These are phyloP conservation scores for Syngnathus rostellatus DNA, from an alignment of 2,797 vertebrate genomes.

Conservation along the genomic window DNA sequence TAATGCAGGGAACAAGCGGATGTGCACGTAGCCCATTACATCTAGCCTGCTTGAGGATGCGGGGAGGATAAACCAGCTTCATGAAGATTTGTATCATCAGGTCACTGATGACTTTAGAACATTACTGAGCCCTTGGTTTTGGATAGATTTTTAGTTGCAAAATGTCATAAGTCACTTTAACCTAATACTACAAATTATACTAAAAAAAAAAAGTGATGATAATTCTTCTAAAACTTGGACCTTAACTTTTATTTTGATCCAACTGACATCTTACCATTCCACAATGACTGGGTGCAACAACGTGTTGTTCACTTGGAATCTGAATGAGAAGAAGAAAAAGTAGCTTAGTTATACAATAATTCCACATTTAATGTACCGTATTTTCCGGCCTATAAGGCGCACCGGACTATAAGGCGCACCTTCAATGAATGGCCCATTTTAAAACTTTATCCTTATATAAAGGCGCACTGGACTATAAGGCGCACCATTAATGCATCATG, in stretches of 20 bases:
- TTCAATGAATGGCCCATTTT: no score
- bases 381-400: no score
- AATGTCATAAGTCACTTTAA: neutral
- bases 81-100: constrained; percentile 8
- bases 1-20: constrained; percentile 52
- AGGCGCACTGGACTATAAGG: no score
- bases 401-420: no score
- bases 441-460: no score
- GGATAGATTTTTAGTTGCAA: neutral
- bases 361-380: neutral
- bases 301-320: constrained; percentile 85
- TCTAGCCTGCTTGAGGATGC: constrained; percentile 9
- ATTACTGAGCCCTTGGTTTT: neutral
- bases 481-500: no score
- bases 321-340: constrained; percentile 33
- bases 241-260: neutral
- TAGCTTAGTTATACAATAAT: neutral
- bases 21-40: constrained; percentile 59
- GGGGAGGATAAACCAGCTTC: constrained; percentile 7
- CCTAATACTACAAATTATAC: neutral
- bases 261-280: constrained; percentile 77
- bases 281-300: constrained; percentile 86
- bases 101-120: neutral
- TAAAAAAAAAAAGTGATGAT: neutral
- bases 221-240: neutral